Percentiles rank a stretch among this genome's conserved stretches.
Conservation (phyloP, 1,140 invertebrate species). For the Apocrypta bakeri region DNA sequence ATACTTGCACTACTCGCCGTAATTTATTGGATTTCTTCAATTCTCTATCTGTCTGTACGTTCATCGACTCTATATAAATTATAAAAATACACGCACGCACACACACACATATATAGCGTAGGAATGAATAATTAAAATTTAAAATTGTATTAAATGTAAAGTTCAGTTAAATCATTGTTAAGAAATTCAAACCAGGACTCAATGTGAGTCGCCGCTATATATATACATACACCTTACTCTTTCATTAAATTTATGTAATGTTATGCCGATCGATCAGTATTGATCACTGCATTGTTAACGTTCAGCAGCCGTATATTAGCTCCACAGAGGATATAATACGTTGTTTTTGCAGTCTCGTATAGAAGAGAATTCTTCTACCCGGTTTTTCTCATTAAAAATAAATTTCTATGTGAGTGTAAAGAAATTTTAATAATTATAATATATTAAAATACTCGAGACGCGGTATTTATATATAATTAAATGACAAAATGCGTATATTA, state of each 20-base stretch:
- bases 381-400: not conserved
- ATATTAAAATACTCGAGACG: constrained; percentile 23
- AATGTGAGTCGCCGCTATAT: no score
- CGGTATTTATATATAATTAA: constrained; percentile 44
- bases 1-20: not conserved
- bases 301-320: not conserved
- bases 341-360: not conserved
- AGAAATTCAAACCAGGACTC: not conserved
- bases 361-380: not conserved
- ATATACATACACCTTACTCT: not conserved
- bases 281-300: not conserved
- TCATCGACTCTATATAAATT: not conserved
- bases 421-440: constrained; percentile 8
- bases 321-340: not conserved
- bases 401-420: not conserved
- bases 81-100: no score
- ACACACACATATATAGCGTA: no score
- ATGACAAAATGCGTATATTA: constrained; percentile 48
- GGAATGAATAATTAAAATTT: not conserved
- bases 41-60: not conserved
- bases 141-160: not conserved
- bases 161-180: not conserved
- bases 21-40: not conserved
- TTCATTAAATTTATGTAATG: not conserved
- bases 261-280: not conserved